Evolutionary conservation across 2,797 vertebrate species (phyloP).

Genomic region (Arnoldichthys spilopterus): DNA sequence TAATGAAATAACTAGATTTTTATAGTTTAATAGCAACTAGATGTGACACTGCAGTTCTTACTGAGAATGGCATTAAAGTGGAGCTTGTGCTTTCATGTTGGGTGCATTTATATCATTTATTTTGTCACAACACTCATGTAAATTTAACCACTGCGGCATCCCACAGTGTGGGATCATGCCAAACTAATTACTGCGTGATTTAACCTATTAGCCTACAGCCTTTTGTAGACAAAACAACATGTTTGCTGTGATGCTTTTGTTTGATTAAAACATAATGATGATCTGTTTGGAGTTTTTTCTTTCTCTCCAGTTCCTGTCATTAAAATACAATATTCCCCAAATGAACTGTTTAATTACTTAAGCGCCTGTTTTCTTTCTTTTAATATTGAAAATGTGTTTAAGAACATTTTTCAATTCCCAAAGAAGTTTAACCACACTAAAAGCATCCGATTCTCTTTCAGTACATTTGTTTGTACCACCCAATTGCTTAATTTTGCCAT

Average conservation of each 20-base stretch:
- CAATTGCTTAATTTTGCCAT: too few relatives aligned
- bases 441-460: background rate
- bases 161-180: conserved; percentile 25
- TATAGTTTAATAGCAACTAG: too few relatives aligned
- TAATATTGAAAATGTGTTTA: background rate
- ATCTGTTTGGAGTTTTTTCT: conserved; percentile 36
- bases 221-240: conserved; percentile 42
- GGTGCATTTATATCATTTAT: background rate
- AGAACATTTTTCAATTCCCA: background rate
- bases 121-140: conserved; percentile 8
- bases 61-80: background rate
- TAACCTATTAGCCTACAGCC: conserved; percentile 25
- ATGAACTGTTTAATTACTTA: background rate
- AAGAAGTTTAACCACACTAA: background rate
- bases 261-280: conserved; percentile 60
- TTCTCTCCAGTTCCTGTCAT: background rate
- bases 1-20: too few relatives aligned
- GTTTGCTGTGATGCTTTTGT: conserved; percentile 55
- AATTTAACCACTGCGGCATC: conserved; percentile 22
- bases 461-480: background rate
- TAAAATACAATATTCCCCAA: background rate
- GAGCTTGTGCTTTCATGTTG: background rate
- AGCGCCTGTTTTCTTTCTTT: background rate
- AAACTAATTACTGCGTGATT: conserved; percentile 48
- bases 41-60: background rate